Evolutionary conservation across 2,113 vertebrate genomes (phyloP).

Genomic region (Oryzias javanicus): DNA sequence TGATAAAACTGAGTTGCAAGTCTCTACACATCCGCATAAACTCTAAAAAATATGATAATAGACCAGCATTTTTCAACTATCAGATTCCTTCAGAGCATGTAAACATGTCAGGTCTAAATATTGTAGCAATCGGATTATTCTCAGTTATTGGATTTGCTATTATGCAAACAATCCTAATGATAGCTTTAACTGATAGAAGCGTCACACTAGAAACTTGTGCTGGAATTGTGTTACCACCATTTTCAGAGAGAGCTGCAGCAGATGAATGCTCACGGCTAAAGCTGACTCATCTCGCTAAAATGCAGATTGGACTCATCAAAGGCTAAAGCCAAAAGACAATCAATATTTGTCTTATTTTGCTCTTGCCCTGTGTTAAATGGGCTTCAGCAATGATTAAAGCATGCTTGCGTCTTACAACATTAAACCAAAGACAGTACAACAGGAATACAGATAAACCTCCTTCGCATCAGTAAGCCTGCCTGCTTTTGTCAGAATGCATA

Average conservation of each 20-base stretch:
- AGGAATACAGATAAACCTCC: not conserved
- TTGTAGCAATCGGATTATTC: no score
- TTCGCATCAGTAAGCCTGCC: not conserved
- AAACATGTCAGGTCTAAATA: no score
- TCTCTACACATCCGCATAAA: no score
- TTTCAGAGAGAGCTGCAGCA: not conserved
- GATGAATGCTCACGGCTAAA: not conserved
- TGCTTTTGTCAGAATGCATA: no score
- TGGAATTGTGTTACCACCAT: not conserved
- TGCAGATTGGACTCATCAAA: not conserved
- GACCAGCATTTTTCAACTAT: no score
- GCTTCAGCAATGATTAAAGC: not conserved
- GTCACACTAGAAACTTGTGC: not conserved
- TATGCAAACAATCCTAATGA: not conserved
- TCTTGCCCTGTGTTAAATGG: not conserved
- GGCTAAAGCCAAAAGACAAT: not conserved
- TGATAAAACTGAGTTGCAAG: no score
- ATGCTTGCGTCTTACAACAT: not conserved
- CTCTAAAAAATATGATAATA: no score
- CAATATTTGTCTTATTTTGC: slow-evolving; percentile 1
- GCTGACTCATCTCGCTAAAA: not conserved
- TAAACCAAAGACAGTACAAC: not conserved
- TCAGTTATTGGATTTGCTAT: no score
- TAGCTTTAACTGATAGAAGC: not conserved
- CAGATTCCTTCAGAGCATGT: no score